Conservation (phyloP, 30 jellyfish, hydroid and myxozoan genomes). For the Aurelia aurita region DNA sequence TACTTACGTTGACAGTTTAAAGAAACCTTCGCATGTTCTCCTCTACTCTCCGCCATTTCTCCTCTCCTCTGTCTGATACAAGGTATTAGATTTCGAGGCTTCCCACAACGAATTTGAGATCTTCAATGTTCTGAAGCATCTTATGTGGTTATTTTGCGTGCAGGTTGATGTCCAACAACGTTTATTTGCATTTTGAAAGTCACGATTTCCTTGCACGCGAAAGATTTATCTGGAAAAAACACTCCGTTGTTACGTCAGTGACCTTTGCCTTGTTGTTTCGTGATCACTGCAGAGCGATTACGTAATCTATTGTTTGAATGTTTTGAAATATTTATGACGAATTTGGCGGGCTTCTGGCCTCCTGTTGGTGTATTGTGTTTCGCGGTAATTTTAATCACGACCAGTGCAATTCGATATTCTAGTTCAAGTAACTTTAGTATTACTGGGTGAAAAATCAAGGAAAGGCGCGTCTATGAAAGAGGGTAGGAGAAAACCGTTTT, state of each 20-base stretch:
- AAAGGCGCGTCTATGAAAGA: no score
- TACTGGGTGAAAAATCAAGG: no score
- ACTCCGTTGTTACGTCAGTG: no score
- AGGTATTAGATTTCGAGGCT: constrained; percentile 35
- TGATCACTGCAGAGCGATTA: no score
- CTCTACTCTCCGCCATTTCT: constrained; percentile 10
- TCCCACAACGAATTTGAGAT: constrained; percentile 22
- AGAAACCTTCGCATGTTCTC: neutral
- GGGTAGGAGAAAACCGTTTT: no score
- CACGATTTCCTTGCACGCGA: constrained; percentile 37
- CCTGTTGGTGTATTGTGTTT: no score
- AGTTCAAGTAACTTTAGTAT: no score
- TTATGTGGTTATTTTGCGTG: neutral
- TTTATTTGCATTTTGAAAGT: constrained; percentile 5
- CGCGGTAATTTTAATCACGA: no score
- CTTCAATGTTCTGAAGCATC: neutral
- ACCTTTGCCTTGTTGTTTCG: no score
- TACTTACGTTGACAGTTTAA: constrained; percentile 31
- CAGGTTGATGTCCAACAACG: neutral
- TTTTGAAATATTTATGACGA: constrained; percentile 17
- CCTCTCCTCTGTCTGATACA: neutral
- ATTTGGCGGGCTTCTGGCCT: no score
- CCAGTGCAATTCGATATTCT: no score
- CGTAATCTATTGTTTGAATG: neutral
- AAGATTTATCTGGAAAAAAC: neutral